Evolutionary conservation across 2,113 vertebrate genomes (phyloP), one percentile per base, ranked within the genome.

Genomic region (Cephalopterus ornatus): DNA sequence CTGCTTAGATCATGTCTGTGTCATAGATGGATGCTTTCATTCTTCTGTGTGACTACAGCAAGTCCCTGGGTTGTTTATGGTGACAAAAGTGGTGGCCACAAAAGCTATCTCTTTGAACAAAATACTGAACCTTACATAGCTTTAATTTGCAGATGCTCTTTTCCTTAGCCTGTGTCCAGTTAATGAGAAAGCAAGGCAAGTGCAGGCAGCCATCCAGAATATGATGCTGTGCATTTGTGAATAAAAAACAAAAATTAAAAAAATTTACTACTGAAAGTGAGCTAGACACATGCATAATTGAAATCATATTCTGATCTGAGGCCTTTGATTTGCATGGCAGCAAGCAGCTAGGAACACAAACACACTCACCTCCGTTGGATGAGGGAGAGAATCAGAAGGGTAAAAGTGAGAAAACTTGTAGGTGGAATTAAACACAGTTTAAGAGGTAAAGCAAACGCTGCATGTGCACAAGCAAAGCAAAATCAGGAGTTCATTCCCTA

Each of bases 301-400:
- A 74, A 32, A 46, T 81, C 5, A 3, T 17, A 23, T 44, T 85
- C 55, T 85, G 61, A 81, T 17, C 17, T 41, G 74, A 70, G 41
- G 46, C 20, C 33, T 74, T 81, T 73, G 28, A 65, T 70, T 68
- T 67, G 9, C 58, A 2, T 52, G 30, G 37, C 42, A 53, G 49
- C 11, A 52, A 33, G 65, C 27, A 85, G 53, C n/a, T 77, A 11
- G 68, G 59, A 44, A 58, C 17, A 47, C 20, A 74, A 0, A 2
- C 8, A n/a, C 0, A 1, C 28, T 42, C 6, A 3, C 16, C 32
- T 21, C 6, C 18, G 5, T 37, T 28, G 44, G 41, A 37, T 37
- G 27, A 19, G 27, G 18, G 27, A 37, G 21, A 23, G 53, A 67
- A 67, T 46, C 52, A 12, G 16, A 80, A 58, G 24, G 32, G 16